Conservation (phyloP, 1,140 invertebrate species). For the Mactra quadrangularis region DNA sequence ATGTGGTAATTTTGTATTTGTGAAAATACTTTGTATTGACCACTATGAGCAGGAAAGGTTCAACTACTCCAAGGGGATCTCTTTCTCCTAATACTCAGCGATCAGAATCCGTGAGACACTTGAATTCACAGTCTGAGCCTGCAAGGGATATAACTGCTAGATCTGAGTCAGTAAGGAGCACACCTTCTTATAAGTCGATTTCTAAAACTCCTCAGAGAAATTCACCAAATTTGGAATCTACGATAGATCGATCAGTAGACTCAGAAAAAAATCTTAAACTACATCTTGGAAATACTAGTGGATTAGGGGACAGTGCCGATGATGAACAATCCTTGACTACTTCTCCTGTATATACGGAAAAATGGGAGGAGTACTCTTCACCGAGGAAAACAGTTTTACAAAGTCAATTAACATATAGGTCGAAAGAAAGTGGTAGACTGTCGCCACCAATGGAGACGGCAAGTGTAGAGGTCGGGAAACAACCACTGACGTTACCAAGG, state of each 20-base stretch:
- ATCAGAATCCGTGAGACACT: neutral
- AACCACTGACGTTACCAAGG: conserved; percentile 39
- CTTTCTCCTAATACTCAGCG: neutral
- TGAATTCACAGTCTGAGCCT: neutral
- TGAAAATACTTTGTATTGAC: too few relatives aligned
- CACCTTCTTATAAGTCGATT: too few relatives aligned
- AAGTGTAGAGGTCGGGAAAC: conserved; percentile 25
- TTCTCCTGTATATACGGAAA: conserved; percentile 36
- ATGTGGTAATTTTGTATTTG: too few relatives aligned
- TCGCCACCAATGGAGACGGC: conserved; percentile 43
- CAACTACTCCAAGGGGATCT: neutral
- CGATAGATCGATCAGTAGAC: neutral
- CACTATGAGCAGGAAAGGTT: neutral
- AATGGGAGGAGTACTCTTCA: conserved; percentile 55
- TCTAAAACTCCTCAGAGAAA: conserved; percentile 3
- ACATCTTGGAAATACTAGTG: conserved; percentile 11
- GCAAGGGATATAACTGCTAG: neutral
- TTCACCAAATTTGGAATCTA: conserved; percentile 15
- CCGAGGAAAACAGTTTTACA: conserved; percentile 14
- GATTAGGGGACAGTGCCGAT: conserved; percentile 5
- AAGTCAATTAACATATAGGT: conserved; percentile 44
- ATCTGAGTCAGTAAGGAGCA: neutral
- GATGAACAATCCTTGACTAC: conserved; percentile 24
- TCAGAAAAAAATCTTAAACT: conserved; percentile 2
- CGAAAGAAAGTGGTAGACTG: conserved; percentile 52